Evolutionary conservation across 2,797 vertebrate species (phyloP), one percentile per base, ranked within the genome.

Genomic region (Bufotes viridis): DNA sequence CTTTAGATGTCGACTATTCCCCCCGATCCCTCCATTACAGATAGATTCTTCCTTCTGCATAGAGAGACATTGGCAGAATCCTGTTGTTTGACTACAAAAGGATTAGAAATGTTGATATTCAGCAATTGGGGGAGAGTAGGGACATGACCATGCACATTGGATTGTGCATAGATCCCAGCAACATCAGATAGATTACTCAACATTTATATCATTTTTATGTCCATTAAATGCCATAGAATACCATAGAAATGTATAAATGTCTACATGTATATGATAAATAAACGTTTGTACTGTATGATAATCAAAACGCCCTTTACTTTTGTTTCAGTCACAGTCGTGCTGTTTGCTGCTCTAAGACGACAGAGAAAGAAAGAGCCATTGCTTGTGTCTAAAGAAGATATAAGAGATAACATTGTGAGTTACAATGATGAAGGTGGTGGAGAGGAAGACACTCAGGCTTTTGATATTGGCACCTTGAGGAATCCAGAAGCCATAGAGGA

Each of bases 351-450:
- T 69, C 94, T 98, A 93, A 93, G 97, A 88, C 92, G 97, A 63
- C 98, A 98, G 92, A 92, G 96, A 90, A 99, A 98, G 90, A 98
- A 98, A 90, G 98, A 98, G 91, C 97, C 97, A 90, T 95, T 98
- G 93, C 98, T 98, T 94, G 96, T 98, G 92, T 98, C 97, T 92
- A 98, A 98, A 90, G 97, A 98, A 93, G 97, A 98, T 90, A 97
- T 98, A 92, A 93, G 97, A 89, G 97, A 98, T 94, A 98, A 98
- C 93, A 97, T 98, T 7, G 97, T 98, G 92, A 98, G 97, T 91
- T 98, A 98, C 92, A 98, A 98, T 0, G 97, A 98, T 2, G 97
- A 98, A 87, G 97, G 97, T 0, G 97, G 97, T 0, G 97, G 97
- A 85, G 97, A 98, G 91, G 97, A 98, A 94, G 97, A 99, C 95